Percentiles rank a stretch among this genome's conserved stretches.
These are phyloP conservation scores for Athetis lepigone DNA, from an alignment of 2,888 invertebrate genomes.

Conservation along the genomic window DNA sequence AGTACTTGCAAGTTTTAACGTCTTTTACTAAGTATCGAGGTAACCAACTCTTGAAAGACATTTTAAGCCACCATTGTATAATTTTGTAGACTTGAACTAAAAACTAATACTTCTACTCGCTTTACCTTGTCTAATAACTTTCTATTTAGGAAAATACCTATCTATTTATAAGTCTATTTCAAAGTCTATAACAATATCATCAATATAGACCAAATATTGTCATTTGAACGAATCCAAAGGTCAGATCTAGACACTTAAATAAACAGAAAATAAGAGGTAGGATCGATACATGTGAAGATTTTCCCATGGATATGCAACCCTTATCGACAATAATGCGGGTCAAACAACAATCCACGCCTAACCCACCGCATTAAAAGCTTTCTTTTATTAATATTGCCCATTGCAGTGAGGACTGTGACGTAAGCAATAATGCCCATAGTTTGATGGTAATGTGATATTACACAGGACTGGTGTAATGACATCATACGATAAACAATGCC, in stretches of 20 bases:
- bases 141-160: slow-evolving; percentile 12
- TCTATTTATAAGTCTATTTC: slow-evolving; percentile 3
- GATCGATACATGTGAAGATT: slow-evolving; percentile 26
- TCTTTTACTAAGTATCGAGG: slow-evolving; percentile 42
- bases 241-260: slow-evolving; percentile 24
- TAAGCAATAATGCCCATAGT: slow-evolving; percentile 35
- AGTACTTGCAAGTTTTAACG: slow-evolving; percentile 47
- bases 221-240: slow-evolving; percentile 6
- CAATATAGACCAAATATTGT: background rate
- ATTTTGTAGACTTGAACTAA: slow-evolving; percentile 31
- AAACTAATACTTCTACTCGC: slow-evolving; percentile 10
- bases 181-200: background rate
- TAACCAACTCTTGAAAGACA: slow-evolving; percentile 43
- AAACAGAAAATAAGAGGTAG: slow-evolving; percentile 20
- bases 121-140: slow-evolving; percentile 12
- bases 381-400: slow-evolving; percentile 49
- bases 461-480: slow-evolving; percentile 44
- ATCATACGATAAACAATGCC: slow-evolving; percentile 51
- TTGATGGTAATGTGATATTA: slow-evolving; percentile 42
- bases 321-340: slow-evolving; percentile 36
- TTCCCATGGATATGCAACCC: slow-evolving; percentile 30
- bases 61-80: slow-evolving; percentile 32
- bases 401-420: slow-evolving; percentile 38
- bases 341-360: slow-evolving; percentile 44
- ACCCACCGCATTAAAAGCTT: slow-evolving; percentile 43